A percentile compares a stretch with the other conserved stretches of the same genome.
phyloP scores from a whole-genome alignment of 2,888 invertebrate genomes.

The Crepidodera aurea region DNA sequence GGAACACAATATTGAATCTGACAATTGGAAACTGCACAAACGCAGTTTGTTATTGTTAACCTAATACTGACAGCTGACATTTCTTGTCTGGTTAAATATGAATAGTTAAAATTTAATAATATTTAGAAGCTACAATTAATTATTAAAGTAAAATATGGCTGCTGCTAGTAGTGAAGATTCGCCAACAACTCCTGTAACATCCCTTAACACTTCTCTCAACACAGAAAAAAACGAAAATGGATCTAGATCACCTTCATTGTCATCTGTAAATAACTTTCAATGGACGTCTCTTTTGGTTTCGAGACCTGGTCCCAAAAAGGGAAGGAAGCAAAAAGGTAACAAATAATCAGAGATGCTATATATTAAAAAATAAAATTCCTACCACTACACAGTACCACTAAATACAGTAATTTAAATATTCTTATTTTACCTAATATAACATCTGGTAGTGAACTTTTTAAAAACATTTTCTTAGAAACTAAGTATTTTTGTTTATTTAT shows the following conservation, averaged over 20 bases:
- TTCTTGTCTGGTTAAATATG: not conserved
- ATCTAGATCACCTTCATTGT: slow-evolving; percentile 66
- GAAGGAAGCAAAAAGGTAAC: slow-evolving; percentile 40
- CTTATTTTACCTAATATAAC: not conserved
- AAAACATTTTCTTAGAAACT: too few species aligned
- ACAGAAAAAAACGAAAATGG: slow-evolving; percentile 58
- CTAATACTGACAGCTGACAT: too few species aligned
- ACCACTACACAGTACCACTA: too few species aligned
- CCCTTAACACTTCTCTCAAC: slow-evolving; percentile 39
- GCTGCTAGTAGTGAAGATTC: slow-evolving; percentile 61
- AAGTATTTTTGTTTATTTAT: too few species aligned
- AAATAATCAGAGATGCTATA: too few species aligned
- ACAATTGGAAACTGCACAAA: too few species aligned
- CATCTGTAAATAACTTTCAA: slow-evolving; percentile 64
- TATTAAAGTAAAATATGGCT: slow-evolving; percentile 48
- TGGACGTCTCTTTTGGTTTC: slow-evolving; percentile 58
- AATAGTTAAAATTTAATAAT: not conserved
- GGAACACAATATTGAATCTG: too few species aligned
- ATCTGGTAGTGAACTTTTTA: too few species aligned
- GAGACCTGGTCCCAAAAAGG: slow-evolving; percentile 44
- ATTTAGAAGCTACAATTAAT: not conserved
- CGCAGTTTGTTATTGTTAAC: too few species aligned
- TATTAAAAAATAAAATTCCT: too few species aligned
- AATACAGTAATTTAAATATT: not conserved
- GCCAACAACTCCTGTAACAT: slow-evolving; percentile 55